A percentile compares a stretch with the other conserved stretches of the same genome.
Conservation (phyloP, 53 echinoderm and acorn worm species). For the Pentamera pediparva region DNA sequence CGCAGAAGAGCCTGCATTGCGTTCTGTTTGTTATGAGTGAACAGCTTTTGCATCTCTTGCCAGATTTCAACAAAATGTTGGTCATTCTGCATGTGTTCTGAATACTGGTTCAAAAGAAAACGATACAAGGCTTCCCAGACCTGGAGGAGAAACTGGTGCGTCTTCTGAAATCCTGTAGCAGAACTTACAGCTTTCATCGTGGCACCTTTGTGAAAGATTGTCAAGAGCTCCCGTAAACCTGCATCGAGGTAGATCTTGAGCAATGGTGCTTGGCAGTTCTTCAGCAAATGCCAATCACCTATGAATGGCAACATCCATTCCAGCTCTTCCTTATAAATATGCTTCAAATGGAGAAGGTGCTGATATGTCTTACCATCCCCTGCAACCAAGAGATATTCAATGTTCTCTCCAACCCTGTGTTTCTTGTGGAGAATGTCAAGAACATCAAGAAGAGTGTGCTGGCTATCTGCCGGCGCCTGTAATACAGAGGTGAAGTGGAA, state of each 20-base stretch:
- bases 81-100: neutral
- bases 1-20: neutral
- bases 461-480: constrained; percentile 4
- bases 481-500: neutral
- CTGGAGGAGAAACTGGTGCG: constrained; percentile 36
- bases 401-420: constrained; percentile 15
- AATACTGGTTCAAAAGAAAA: neutral
- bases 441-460: constrained; percentile 7
- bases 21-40: neutral
- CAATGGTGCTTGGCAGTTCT: constrained; percentile 11
- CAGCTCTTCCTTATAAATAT: neutral
- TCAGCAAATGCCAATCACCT: constrained; percentile 28
- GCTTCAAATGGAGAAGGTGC: neutral
- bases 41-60: neutral
- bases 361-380: constrained; percentile 25
- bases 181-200: constrained; percentile 19
- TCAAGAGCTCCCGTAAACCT: neutral
- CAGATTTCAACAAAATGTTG: neutral
- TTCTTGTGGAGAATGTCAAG: constrained; percentile 16
- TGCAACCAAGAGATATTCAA: constrained; percentile 5
- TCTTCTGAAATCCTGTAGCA: constrained; percentile 28
- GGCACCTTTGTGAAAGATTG: constrained; percentile 20
- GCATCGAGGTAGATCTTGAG: constrained; percentile 19
- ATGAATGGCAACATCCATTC: constrained; percentile 8
- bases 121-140: constrained; percentile 35